A percentile compares a stretch with the other conserved stretches of the same genome.
These are phyloP conservation scores for Troides helena DNA, from an alignment of 2,888 invertebrate species.

Conservation along the genomic window DNA sequence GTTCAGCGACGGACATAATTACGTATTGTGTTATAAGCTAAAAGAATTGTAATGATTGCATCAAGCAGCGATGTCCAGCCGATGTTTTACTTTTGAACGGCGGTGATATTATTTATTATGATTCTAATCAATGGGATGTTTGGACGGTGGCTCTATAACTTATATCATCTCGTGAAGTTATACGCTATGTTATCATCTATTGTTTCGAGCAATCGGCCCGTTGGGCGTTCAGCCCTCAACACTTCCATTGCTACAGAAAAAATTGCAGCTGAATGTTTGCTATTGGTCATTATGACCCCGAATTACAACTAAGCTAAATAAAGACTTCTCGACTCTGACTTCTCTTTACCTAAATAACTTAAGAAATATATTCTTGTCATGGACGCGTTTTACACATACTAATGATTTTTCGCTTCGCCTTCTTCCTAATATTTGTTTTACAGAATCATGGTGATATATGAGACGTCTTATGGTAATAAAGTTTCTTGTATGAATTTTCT, in stretches of 20 bases:
- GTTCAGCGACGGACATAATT: neutral
- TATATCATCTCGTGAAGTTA: conserved; percentile 56
- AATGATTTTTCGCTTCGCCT: no score
- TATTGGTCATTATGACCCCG: conserved; percentile 27
- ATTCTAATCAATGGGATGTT: conserved; percentile 67
- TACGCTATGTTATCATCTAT: conserved; percentile 60
- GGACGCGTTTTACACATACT: no score
- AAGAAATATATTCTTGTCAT: no score
- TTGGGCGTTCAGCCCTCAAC: conserved; percentile 43
- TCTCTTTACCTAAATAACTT: no score
- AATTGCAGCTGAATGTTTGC: conserved; percentile 11
- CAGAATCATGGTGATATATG: no score
- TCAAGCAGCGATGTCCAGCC: neutral
- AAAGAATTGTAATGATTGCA: conserved; percentile 15
- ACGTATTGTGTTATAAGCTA: conserved; percentile 17
- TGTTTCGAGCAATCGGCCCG: conserved; percentile 52
- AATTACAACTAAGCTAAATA: neutral
- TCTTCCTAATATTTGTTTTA: no score
- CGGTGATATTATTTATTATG: conserved; percentile 46
- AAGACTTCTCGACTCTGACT: no score
- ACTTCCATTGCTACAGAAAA: conserved; percentile 35
- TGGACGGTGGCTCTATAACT: conserved; percentile 56
- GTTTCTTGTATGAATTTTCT: no score
- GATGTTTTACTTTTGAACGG: conserved; percentile 25
- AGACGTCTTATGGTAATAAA: no score